Percentiles rank a stretch among this genome's conserved stretches.
Conservation (phyloP, 2,797 vertebrate genomes). For the Urophycis tenuis region DNA sequence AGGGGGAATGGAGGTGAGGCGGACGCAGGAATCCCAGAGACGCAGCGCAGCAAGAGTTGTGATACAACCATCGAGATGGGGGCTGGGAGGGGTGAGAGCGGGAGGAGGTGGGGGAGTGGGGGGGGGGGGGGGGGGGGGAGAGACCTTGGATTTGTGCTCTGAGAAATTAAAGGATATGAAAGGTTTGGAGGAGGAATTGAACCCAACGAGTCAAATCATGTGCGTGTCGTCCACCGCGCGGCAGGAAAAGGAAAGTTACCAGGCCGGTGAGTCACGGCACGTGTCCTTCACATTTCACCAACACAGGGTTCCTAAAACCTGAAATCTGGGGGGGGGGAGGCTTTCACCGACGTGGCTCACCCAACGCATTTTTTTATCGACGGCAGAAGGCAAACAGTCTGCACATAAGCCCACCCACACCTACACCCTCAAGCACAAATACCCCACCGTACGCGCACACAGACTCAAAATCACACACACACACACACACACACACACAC, state of each 20-base stretch:
- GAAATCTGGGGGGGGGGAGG: neutral
- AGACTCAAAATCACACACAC: too few species aligned
- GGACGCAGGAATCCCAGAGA: too few species aligned
- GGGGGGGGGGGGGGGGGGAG: neutral
- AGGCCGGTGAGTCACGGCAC: neutral
- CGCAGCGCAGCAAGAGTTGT: too few species aligned
- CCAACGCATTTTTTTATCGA: neutral
- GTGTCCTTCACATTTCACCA: neutral
- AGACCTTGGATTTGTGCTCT: neutral
- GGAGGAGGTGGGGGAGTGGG: neutral
- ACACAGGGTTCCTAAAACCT: conserved; percentile 11
- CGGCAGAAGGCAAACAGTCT: neutral
- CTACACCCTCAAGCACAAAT: too few species aligned
- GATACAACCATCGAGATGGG: too few species aligned
- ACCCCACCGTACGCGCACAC: too few species aligned
- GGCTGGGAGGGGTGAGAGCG: neutral
- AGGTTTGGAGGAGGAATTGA: conserved; percentile 8
- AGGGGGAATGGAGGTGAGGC: too few species aligned
- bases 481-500: too few species aligned
- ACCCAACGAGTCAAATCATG: conserved; percentile 10
- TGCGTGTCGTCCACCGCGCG: neutral
- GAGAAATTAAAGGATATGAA: conserved; percentile 28
- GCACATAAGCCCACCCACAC: too few species aligned
- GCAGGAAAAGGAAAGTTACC: neutral
- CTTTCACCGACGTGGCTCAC: too few species aligned